phyloP scores from a whole-genome alignment of 2,888 invertebrate species.

The Halictus ligatus region DNA sequence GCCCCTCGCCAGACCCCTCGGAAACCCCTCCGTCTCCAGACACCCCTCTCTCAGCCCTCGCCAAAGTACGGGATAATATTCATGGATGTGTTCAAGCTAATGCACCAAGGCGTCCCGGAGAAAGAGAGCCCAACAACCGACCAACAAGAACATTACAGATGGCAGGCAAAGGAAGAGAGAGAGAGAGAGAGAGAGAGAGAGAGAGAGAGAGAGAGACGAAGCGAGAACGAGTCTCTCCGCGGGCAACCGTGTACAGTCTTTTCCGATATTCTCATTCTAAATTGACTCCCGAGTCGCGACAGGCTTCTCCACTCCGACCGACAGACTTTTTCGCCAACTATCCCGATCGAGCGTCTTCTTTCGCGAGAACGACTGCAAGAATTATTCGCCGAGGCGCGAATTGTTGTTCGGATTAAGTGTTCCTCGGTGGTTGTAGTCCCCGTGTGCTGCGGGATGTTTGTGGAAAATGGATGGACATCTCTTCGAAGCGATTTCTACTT shows the following conservation, averaged over 20 bases:
- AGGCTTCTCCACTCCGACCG: conserved; percentile 24
- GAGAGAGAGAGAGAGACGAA: background rate
- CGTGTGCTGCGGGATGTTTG: background rate
- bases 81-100: conserved; percentile 83
- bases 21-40: conserved; percentile 62
- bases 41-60: conserved; percentile 68
- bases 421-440: background rate
- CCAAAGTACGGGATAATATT: conserved; percentile 81
- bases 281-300: conserved; percentile 50
- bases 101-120: conserved; percentile 79
- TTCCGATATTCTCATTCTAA: conserved; percentile 42
- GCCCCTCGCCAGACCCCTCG: conserved; percentile 64
- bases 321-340: conserved; percentile 22
- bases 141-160: background rate
- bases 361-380: background rate
- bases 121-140: conserved; percentile 28
- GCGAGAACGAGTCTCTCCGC: conserved; percentile 44
- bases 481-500: background rate
- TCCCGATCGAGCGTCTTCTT: conserved; percentile 18
- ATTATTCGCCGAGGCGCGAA: background rate
- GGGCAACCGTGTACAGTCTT: conserved; percentile 36
- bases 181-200: conserved; percentile 3
- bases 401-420: background rate
- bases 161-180: background rate
- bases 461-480: too few species aligned